Evolutionary conservation across 1,140 invertebrate species (phyloP).

Genomic region (Lordiphosa clarofinis): DNA sequence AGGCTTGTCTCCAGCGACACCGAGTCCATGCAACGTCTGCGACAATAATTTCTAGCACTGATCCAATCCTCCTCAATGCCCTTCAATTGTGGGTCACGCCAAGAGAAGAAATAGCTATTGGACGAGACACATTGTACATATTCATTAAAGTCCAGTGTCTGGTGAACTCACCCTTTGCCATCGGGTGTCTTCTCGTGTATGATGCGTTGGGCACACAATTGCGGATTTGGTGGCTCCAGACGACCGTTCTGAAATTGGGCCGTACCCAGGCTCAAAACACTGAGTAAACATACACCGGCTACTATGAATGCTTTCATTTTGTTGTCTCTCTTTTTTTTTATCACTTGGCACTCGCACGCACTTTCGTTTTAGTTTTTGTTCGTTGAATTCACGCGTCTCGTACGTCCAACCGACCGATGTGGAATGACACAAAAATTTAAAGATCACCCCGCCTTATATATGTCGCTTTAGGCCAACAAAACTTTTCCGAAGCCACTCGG

Average conservation of each 20-base stretch:
- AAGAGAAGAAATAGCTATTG: constrained; percentile 89
- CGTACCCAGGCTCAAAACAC: constrained; percentile 80
- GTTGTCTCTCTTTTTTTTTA: constrained; percentile 6
- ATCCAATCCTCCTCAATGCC: constrained; percentile 90
- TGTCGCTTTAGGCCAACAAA: constrained; percentile 9
- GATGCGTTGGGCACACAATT: constrained; percentile 86
- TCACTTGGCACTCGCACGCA: constrained; percentile 43
- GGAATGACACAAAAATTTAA: constrained; percentile 70
- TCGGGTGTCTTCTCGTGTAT: constrained; percentile 84
- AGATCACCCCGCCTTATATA: constrained; percentile 60
- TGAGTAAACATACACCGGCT: constrained; percentile 78
- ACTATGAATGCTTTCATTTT: constrained; percentile 80
- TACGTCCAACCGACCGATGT: constrained; percentile 59
- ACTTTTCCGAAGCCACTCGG: no score
- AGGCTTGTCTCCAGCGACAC: constrained; percentile 89
- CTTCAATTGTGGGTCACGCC: constrained; percentile 86
- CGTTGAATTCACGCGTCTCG: constrained; percentile 24
- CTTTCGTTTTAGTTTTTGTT: constrained; percentile 36
- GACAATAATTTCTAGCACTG: constrained; percentile 89
- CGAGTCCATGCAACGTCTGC: constrained; percentile 92
- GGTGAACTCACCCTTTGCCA: constrained; percentile 80
- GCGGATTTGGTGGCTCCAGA: constrained; percentile 86
- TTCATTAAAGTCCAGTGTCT: neutral
- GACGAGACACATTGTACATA: constrained; percentile 1
- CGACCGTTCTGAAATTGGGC: constrained; percentile 86